phyloP scores from a whole-genome alignment of 2,113 vertebrate species.

The Promerops cafer region DNA sequence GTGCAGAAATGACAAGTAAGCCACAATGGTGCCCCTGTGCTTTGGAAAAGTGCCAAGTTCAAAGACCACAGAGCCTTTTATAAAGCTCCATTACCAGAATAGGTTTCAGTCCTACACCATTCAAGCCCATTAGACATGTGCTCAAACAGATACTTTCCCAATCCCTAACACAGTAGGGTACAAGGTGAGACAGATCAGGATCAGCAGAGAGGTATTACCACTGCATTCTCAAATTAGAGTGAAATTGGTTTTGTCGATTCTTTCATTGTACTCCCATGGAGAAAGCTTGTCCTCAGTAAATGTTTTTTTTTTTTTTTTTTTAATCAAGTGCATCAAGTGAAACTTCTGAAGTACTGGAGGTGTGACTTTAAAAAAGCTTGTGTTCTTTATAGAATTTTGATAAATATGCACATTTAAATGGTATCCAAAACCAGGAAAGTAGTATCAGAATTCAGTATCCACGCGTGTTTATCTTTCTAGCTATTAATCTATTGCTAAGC shows the following conservation, averaged over 20 bases:
- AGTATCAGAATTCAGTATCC: neutral
- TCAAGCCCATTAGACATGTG: neutral
- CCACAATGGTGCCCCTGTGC: neutral
- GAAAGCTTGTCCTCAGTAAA: neutral
- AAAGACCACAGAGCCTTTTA: neutral
- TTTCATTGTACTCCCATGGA: neutral
- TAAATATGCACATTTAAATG: neutral
- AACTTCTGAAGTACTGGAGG: neutral
- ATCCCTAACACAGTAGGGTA: neutral
- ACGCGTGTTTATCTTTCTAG: neutral
- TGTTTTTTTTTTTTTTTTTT: constrained; percentile 23
- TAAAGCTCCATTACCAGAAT: neutral
- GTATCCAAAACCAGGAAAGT: neutral
- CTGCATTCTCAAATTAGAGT: constrained; percentile 10
- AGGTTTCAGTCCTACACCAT: neutral
- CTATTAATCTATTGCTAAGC: neutral
- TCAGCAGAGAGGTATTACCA: neutral
- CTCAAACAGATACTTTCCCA: constrained; percentile 21
- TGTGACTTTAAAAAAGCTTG: neutral
- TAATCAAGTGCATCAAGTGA: neutral
- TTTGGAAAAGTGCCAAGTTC: neutral
- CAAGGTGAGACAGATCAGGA: neutral
- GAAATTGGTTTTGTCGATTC: neutral
- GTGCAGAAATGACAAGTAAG: neutral
- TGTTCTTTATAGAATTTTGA: neutral